Base-by-base conservation (phyloP, 2,888 invertebrate species). In the Drosophila neotestacea region DNA sequence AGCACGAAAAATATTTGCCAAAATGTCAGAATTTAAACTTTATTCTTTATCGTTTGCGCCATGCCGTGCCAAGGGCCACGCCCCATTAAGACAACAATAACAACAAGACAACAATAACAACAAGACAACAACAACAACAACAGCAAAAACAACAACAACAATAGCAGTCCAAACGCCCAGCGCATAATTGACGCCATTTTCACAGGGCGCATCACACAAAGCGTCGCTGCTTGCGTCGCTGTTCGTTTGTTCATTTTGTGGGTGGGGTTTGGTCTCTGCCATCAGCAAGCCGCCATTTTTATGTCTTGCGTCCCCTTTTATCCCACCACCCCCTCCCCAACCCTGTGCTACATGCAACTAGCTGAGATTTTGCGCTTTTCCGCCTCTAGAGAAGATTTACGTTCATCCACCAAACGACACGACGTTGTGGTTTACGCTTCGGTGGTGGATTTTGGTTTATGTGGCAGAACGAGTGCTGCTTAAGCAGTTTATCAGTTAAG, bases 1-100 rank as follows among this genome's bases (percentile, higher is more conserved):
- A 62, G 79, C 85, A 82, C 83, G 88, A 70, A 70, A 84, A 83
- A 88, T 89, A 83, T 86, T 86, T 89, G 85, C 85, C 88, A 80
- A 86, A 85, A 86, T 89, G 85, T 89, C 85, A 89, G 84, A 88
- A 82, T 80, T 89, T 85, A 89, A 89, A 89, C 85, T 86, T 88
- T 80, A 78, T 73, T 51, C 75, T 59, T 59, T 48, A 42, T 67
- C 60, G 79, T 74, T 86, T 88, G 79, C 79, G 36, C 76, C 84
- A 84, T 88, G 81, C 71, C 88, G 86, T 86, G 86, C 72, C 83
- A 82, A 27, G 82, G 60, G 78, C 55, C 84, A 80, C 86, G 86
- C 86, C 86, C 85, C 71, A 48, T 42, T 42, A 27, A 52, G 22
- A 39, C 58, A 30, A 9, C 32, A 46, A 13, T 34, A 41, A 10